Evolutionary conservation across 2,888 invertebrate species (phyloP), one percentile per base, ranked within the genome.

Genomic region (Omphaloscelis lunosa): DNA sequence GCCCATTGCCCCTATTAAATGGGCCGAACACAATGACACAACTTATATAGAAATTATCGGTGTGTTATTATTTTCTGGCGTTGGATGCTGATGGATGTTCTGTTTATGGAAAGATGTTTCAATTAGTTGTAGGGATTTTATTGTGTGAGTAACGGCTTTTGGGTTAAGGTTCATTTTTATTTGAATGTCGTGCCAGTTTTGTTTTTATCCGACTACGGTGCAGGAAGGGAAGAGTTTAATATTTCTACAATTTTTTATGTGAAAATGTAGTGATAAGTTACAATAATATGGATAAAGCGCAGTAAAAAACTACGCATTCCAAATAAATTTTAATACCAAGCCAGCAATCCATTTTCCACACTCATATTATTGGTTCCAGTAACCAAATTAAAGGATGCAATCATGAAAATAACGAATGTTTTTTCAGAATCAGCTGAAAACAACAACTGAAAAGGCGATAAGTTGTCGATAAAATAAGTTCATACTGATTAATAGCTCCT

Each of bases 1-100:
- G 88, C 51, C 88, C 88, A 87, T 88, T 85, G 86, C 80, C 73
- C 66, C 75, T 80, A 88, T 85, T 85, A 84, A 88, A 88, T 89
- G 88, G 88, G 75, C 75, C 85, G 88, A 78, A 89, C 85, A 86
- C 82, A 89, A 88, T 83, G 83, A 82, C 83, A 79, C 82, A 88
- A 89, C 85, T 89, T 86, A 85, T 86, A 84, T 72, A 83, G 56
- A 76, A 87, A 86, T 88, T 83, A 88, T 89, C 79, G 80, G 80
- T 61, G 72, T 80, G 75, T 82, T 87, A 89, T 87, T 88, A 89
- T 88, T 87, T 85, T 82, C 58, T 71, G 77, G 71, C 69, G 71
- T 65, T 70, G 51, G 75, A 80, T 77, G 45, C 62, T 77, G 83
- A 83, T 77, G 51, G 62, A 72, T 85, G 27, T 48, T 29, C 23